Conservation (phyloP, 1,140 invertebrate species). For the Lethocerus indicus region DNA sequence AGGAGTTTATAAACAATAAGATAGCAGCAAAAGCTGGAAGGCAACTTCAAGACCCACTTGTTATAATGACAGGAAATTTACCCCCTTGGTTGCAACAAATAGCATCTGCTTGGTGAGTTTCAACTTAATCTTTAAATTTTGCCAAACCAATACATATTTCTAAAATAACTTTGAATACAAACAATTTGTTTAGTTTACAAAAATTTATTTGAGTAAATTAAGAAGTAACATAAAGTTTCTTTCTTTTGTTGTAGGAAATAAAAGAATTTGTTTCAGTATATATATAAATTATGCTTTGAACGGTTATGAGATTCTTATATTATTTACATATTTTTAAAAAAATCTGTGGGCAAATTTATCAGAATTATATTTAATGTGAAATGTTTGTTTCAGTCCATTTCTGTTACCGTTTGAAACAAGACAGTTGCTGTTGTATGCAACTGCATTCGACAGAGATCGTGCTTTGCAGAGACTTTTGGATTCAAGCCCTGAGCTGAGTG, state of each 20-base stretch:
- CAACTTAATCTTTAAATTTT: slow-evolving; percentile 1
- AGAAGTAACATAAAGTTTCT: neutral
- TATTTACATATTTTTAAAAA: no score
- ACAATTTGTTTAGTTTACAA: neutral
- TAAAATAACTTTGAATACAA: no score
- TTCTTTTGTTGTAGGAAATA: no score
- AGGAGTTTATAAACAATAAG: slow-evolving; percentile 59
- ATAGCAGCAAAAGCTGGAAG: slow-evolving; percentile 89
- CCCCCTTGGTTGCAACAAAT: slow-evolving; percentile 91
- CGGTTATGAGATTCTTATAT: no score
- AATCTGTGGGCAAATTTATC: neutral
- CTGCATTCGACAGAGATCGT: slow-evolving; percentile 88
- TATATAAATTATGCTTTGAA: no score
- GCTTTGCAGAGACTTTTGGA: slow-evolving; percentile 85
- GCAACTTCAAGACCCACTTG: slow-evolving; percentile 90
- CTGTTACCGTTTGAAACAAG: slow-evolving; percentile 92
- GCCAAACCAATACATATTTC: no score
- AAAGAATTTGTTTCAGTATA: no score
- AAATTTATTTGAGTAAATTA: neutral
- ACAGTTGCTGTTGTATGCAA: slow-evolving; percentile 88
- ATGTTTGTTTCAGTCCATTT: slow-evolving; percentile 52
- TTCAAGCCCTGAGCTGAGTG: slow-evolving; percentile 60
- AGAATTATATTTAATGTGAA: slow-evolving; percentile 5
- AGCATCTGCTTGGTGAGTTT: slow-evolving; percentile 62
- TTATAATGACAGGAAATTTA: slow-evolving; percentile 95